Conservation (phyloP, 2,113 vertebrate species). For the Apodemus speciosus region DNA sequence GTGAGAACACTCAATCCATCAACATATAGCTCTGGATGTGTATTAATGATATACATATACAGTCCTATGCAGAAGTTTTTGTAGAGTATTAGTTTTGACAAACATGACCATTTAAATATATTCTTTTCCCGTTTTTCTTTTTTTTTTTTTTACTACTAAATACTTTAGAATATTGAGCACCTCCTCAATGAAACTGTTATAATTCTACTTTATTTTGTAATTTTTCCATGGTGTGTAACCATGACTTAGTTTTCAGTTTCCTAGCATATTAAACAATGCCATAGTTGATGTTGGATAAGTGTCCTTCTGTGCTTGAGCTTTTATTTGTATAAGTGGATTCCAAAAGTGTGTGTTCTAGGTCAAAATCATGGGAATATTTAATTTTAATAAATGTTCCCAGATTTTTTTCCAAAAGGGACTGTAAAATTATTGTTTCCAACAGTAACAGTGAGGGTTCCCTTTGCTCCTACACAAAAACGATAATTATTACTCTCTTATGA, state of each 20-base stretch:
- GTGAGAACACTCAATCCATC: not conserved
- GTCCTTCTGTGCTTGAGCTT: not conserved
- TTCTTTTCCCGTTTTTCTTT: not conserved
- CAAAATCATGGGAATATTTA: not conserved
- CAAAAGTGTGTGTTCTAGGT: constrained; percentile 20
- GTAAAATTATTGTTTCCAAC: constrained; percentile 13
- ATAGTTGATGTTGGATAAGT: not conserved
- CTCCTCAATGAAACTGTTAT: not conserved
- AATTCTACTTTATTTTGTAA: not conserved
- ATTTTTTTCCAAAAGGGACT: constrained; percentile 5
- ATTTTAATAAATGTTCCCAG: constrained; percentile 38
- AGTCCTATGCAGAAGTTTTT: not conserved
- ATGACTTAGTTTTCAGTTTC: constrained; percentile 16
- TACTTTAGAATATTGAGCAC: not conserved
- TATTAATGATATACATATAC: not conserved
- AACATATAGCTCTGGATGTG: not conserved
- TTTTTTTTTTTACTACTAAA: constrained; percentile 19
- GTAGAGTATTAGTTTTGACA: not conserved
- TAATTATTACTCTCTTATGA: not conserved
- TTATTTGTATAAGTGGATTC: constrained; percentile 10
- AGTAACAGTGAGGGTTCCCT: not conserved
- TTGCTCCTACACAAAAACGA: not conserved
- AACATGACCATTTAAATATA: constrained; percentile 13
- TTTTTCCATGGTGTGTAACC: not conserved
- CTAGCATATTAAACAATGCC: not conserved